Evolutionary conservation across 2,797 vertebrate species (phyloP), one percentile per base, ranked within the genome.

Genomic region (Paedocypris micromegethes): DNA sequence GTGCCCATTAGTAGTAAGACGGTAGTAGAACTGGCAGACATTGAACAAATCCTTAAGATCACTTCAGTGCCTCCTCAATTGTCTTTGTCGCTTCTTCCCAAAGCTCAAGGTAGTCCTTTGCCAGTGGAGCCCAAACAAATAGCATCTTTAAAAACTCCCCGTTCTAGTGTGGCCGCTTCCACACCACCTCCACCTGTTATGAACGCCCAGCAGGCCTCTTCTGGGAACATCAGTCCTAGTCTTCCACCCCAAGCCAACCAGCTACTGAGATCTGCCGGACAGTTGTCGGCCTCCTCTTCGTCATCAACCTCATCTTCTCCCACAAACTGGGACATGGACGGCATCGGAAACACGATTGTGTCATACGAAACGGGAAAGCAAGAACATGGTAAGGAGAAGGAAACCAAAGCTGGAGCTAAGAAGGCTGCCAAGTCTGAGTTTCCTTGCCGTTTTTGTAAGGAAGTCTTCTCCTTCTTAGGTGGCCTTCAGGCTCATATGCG

Each of bases 11-110:
- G 89, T 3, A 86, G 83, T 1, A 91, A 91, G 80, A 78, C 86
- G 0, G 90, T 91, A 39, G 76, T 88, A 77, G 95, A 98, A 81
- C 85, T 98, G 73, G 94, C 94, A 0, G 94, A 98, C 80, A 96
- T 99, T 81, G 95, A 97, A 84, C 94, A 97, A 87, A 97, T 98
- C 79, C 91, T 98, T 73, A 95, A 94, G 76, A 94, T 98, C 87
- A 91, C 93, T 2, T 89, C 93, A 0, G 91, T 91, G 0, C 90
- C 92, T 3, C 91, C 91, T 57, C 95, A 94, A 9, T 83, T 89
- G 80, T 90, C 86, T 82, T 88, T 96, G 79, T 93, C 93, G 0
- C 84, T 92, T 0, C 73, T 85, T 70, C 83, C 87, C 52, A 89
- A 88, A 73, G 83, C 77, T 44, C 78, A 84, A 0, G 84, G 81